Evolutionary conservation across 2,888 invertebrate genomes (phyloP), one percentile per base, ranked within the genome.

Genomic region (Melanostoma mellinum): DNA sequence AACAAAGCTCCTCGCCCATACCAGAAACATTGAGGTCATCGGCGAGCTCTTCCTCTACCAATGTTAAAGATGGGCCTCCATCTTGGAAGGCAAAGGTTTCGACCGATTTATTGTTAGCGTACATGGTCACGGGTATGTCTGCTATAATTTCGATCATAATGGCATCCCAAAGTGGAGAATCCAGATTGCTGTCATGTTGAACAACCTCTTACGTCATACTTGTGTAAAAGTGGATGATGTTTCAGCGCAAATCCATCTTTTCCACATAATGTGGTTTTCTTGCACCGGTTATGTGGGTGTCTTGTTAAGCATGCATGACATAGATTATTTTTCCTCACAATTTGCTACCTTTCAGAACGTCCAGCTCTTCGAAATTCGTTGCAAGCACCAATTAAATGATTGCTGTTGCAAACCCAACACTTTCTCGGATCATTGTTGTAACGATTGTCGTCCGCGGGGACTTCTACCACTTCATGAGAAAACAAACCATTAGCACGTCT

Each of bases 251-350:
- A 58, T 9, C 32, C 42, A 2, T 4, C 58, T 30, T 42, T 4
- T 2, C 30, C 36, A 55, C 55, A 55, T 8, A 38, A 5, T 40
- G 55, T 38, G 33, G 20, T 20, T 53, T 4, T 10, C 3, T 56
- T 56, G 30, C 56, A 55, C 8, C 36, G 36, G n/a, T 40, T 42
- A 58, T 42, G 58, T 4, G 58, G 58, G 5, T 58, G 58, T 6
- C 9, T 58, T 40, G 8, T 8, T 6, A 56, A 40, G 10, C 56
- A 56, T 4, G 8, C 20, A 8, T 40, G 56, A 40, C 56, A 56
- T 3, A 56, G 40, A 40, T 20, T 56, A 32, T 46, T 4, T 46
- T 46, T 8, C 9, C 46, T 8, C 2, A 46, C 33, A 3, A 52
- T 3, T 8, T 52, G 3, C 32, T 33, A 52, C 33, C 30, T 52